Percentiles rank a stretch among this genome's conserved stretches.
These are phyloP conservation scores for Notiomystis cincta DNA, from an alignment of 2,113 vertebrate species.

Conservation along the genomic window DNA sequence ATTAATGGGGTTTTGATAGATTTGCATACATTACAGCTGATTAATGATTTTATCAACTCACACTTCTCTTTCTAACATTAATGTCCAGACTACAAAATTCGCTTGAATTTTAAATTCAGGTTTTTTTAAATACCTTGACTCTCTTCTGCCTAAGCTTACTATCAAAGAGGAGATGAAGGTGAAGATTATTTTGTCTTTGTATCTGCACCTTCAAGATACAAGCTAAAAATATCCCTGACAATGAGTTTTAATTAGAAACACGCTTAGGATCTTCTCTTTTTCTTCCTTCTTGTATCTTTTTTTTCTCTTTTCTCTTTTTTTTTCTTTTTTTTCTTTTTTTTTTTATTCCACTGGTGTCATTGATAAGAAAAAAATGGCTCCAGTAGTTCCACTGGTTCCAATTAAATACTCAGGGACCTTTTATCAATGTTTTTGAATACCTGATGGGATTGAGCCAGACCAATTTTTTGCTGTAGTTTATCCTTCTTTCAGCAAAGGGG, in stretches of 20 bases:
- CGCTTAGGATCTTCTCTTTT: background rate
- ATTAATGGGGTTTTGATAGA: background rate
- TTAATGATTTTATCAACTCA: background rate
- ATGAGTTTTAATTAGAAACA: conserved; percentile 3
- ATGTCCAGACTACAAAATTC: background rate
- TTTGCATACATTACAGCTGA: background rate
- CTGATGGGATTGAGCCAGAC: background rate
- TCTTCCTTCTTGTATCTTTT: background rate
- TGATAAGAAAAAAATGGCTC: background rate
- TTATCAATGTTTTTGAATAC: background rate
- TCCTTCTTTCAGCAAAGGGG: background rate
- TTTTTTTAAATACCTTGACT: background rate
- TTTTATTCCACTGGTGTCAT: background rate
- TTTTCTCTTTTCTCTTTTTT: background rate
- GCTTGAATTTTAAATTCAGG: background rate
- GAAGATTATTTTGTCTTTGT: background rate
- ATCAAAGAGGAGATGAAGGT: background rate
- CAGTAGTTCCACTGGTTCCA: background rate
- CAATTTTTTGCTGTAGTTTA: background rate
- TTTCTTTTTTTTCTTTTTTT: background rate
- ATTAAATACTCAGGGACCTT: background rate
- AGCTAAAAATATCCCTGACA: background rate
- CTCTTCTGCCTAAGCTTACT: background rate
- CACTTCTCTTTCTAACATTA: background rate
- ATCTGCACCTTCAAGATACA: background rate